Conservation (phyloP, 1,140 invertebrate species). For the Sipha flava region DNA sequence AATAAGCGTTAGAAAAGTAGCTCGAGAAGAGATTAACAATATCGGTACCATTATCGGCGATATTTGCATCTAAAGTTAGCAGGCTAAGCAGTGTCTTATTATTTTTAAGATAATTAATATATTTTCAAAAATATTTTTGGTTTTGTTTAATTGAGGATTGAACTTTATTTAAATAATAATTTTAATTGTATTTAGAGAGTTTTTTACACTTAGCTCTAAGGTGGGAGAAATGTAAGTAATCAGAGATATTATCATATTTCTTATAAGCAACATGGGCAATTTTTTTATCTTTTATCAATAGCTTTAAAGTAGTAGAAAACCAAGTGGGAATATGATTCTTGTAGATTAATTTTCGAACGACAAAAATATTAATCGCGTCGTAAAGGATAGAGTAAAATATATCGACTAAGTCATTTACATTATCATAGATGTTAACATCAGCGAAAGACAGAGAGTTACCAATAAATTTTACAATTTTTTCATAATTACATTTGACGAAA, state of each 20-base stretch:
- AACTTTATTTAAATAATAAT: neutral
- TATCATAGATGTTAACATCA: neutral
- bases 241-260: neutral
- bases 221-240: neutral
- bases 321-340: neutral
- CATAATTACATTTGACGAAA: too few species aligned
- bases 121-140: neutral
- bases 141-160: neutral
- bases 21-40: too few species aligned
- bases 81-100: too few species aligned
- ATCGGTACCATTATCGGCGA: too few species aligned
- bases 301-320: neutral
- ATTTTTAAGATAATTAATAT: too few species aligned
- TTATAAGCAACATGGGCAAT: neutral
- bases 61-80: too few species aligned
- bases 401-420: neutral
- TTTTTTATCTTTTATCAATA: neutral
- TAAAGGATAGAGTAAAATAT: neutral
- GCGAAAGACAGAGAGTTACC: too few species aligned
- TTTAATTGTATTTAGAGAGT: neutral
- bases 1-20: too few species aligned
- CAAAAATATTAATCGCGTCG: neutral
- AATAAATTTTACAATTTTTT: too few species aligned
- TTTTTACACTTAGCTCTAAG: neutral
- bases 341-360: neutral